phyloP scores from a whole-genome alignment of 2,888 invertebrate genomes.

The Endotricha flammealis region DNA sequence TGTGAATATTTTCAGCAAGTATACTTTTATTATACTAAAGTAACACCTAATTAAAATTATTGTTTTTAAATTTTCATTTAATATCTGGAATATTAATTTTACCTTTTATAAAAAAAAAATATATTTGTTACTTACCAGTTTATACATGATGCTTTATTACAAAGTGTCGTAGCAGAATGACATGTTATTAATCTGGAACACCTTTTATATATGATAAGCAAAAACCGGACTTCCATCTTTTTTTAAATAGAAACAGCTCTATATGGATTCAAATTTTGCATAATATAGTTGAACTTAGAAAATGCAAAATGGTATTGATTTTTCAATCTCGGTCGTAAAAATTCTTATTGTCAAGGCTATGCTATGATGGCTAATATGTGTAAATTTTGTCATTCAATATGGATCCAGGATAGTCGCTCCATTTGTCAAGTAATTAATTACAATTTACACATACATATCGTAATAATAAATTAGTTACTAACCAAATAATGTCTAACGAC shows the following conservation, averaged over 20 bases:
- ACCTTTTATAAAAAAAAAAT: not conserved
- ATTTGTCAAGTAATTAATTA: no score
- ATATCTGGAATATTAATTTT: not conserved
- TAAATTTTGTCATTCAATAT: no score
- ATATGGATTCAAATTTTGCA: slow-evolving; percentile 1
- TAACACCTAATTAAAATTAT: no score
- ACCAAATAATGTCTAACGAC: no score
- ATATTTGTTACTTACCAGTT: slow-evolving; percentile 30
- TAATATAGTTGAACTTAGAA: not conserved
- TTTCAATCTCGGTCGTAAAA: no score
- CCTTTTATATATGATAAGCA: slow-evolving; percentile 5
- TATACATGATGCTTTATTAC: slow-evolving; percentile 33
- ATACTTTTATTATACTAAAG: no score
- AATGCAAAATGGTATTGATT: slow-evolving; percentile 6
- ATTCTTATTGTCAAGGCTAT: slow-evolving; percentile 6
- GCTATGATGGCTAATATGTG: no score
- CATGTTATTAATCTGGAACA: slow-evolving; percentile 5
- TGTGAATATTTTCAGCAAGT: no score
- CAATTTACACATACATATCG: no score
- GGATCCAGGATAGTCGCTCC: no score
- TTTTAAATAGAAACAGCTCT: not conserved
- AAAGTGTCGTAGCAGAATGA: slow-evolving; percentile 24
- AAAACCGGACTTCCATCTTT: slow-evolving; percentile 17
- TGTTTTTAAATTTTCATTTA: not conserved
- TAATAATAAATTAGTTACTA: no score